Evolutionary conservation across 2,888 invertebrate species (phyloP), one percentile per base, ranked within the genome.

Genomic region (Lysandra coridon): DNA sequence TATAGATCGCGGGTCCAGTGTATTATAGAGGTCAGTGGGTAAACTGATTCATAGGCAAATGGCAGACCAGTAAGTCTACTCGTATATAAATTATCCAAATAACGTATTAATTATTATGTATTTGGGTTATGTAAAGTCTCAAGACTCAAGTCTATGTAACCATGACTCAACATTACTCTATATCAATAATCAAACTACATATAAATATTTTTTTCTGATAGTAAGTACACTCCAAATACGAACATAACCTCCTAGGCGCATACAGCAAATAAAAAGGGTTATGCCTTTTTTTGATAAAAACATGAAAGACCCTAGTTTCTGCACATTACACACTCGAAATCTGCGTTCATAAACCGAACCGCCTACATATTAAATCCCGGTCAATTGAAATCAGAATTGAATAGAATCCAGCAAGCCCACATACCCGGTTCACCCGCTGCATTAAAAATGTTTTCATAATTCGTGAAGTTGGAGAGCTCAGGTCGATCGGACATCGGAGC

Each of bases 391-490:
- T 78, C 33, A 23, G 60, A n/a, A 33, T 14, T 64, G 33, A 76
- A 76, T 53, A 76, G 76, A 76, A 53, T 76, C 57, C 76, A 69
- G 69, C 30, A 69, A 14, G 69, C 14, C 69, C 69, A 69, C 69
- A 37, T 69, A 69, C 69, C 23, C 4, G 23, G 64, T 64, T 30
- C 12, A 37, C 33, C 53, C 33, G 53, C 53, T 33, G 75, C 23
- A 49, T 75, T 74, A 76, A 30, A 53, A 76, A 76, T 76, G 53
- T 76, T 76, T 76, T 76, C 76, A 76, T 57, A 76, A 76, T 76
- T 76, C 76, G 49, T 33, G 7, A 76, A 76, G 76, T 57, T 57
- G 10, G 49, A 80, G 78, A 80, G 78, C 81, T 80, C 80, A 81
- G 30, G 64, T 64, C 64, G 64, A 64, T 12, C 64, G 7, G 62